Percentiles rank a stretch among this genome's conserved stretches.
These are phyloP conservation scores for Tryphoninae sp. DNA, from an alignment of 2,888 invertebrate species.

Conservation along the genomic window DNA sequence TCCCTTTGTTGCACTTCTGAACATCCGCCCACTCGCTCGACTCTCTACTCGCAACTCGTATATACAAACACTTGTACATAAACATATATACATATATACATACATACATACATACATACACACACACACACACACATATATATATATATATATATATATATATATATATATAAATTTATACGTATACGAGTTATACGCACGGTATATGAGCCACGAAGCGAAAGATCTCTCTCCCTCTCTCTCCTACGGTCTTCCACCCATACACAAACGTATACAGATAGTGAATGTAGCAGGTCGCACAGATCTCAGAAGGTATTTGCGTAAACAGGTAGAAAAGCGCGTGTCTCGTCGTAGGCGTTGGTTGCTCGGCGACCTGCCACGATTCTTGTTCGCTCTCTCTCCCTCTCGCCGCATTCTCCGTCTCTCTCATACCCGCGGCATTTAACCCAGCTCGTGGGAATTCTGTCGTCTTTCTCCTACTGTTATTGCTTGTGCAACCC, in stretches of 20 bases:
- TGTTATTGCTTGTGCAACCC: not conserved
- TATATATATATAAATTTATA: not conserved
- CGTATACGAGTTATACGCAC: not conserved
- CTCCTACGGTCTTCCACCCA: not conserved
- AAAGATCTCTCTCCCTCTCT: not conserved
- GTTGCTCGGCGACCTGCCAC: constrained; percentile 75
- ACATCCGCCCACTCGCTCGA: constrained; percentile 1
- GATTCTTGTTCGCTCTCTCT: constrained; percentile 6
- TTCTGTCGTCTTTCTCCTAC: not conserved
- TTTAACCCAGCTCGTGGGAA: constrained; percentile 5
- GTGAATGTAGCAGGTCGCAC: constrained; percentile 10
- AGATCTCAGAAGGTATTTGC: constrained; percentile 33
- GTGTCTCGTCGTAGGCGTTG: constrained; percentile 74
- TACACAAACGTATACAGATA: constrained; percentile 14
- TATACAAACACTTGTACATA: not conserved
- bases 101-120: not conserved
- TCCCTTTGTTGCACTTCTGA: constrained; percentile 10
- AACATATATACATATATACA: not conserved
- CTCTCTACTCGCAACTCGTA: not conserved
- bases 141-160: no score
- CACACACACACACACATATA: not conserved
- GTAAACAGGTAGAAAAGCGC: constrained; percentile 66
- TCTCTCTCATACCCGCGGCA: constrained; percentile 3
- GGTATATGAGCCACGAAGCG: not conserved
- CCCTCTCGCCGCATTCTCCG: not conserved